phyloP scores from a whole-genome alignment of 2,797 vertebrate species.

The Macropodus opercularis region DNA sequence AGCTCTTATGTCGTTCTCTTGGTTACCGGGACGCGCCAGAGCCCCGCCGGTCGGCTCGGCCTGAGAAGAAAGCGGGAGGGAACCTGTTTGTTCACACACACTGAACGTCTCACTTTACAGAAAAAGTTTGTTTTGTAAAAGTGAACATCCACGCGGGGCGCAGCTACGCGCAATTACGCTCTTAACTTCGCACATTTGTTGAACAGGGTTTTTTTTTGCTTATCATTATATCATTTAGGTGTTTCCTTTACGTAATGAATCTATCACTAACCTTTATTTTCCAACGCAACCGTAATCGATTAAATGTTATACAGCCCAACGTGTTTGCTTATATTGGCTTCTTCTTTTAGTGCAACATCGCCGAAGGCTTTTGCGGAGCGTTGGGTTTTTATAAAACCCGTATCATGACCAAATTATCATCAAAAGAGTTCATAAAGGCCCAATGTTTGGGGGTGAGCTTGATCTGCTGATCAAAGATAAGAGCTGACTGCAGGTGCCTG shows the following conservation, averaged over 20 bases:
- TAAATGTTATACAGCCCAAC: conserved; percentile 19
- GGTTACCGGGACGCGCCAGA: conserved; percentile 85
- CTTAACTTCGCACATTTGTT: not conserved
- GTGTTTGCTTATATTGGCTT: conserved; percentile 33
- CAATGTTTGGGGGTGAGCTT: conserved; percentile 8
- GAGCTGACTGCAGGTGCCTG: conserved; percentile 41
- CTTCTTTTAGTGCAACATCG: conserved; percentile 22
- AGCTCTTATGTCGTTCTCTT: conserved; percentile 88
- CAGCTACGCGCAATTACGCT: conserved; percentile 26
- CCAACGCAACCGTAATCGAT: conserved; percentile 40
- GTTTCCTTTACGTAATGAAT: conserved; percentile 16
- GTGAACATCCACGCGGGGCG: not conserved
- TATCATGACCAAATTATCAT: not conserved
- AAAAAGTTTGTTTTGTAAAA: not conserved
- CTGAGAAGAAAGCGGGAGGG: conserved; percentile 37
- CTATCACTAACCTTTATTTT: conserved; percentile 48
- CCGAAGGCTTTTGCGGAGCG: not conserved
- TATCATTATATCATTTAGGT: not conserved
- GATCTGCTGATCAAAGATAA: conserved; percentile 33
- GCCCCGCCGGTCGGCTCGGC: conserved; percentile 44
- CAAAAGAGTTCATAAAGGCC: not conserved
- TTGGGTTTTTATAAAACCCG: not conserved
- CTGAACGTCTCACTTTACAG: conserved; percentile 23
- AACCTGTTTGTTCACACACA: conserved; percentile 29
- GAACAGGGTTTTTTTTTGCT: not conserved